Base-by-base conservation (phyloP, 1,140 invertebrate genomes). In the Bombus soroeensis region DNA sequence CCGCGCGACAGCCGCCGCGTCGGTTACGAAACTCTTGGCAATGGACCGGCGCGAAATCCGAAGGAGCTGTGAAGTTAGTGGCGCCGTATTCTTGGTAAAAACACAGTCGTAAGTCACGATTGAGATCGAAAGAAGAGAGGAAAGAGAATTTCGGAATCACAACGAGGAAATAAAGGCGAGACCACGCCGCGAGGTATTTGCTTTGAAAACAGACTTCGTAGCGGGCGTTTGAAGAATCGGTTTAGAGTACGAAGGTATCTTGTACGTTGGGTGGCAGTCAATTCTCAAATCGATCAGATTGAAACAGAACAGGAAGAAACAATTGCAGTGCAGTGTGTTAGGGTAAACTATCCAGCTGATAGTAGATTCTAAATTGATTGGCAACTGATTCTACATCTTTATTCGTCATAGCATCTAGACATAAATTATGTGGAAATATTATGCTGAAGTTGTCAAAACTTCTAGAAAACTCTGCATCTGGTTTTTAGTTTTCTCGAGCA, bases 11-110 rank as follows among this genome's bases (percentile, higher is more conserved):
- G 79, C 47, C 18, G 47, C 18, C 47, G 34, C 41, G 4, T 32
- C 47, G 28, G 57, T 90, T 90, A 85, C 81, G 85, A 87, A 90
- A 90, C 59, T 81, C 39, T 70, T 90, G 89, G 85, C 88, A 87
- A 57, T 28, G 25, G n/a, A 28, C 18, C n/a, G 25, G 13, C 18
- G 76, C 68, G 76, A 39, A 68, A 81, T 84, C 32, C 53, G 15
- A 66, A 53, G 39, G 57, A 66, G n/a, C 18, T 1, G 32, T 8
- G 28, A 57, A 53, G 1, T 22, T 4, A 34, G 43, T 41, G 59
- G 59, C 72, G 62, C 74, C n/a, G 10, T 15, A 8, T 66, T 75
- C 41, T 41, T 9, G 41, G 37, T 41, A 37, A 83, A 75, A 75
- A 75, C 72, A 59, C 9, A n/a, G 9, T 74, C 74, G 5, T 39